A percentile compares a stretch with the other conserved stretches of the same genome.
Conservation (phyloP, 2,888 invertebrate genomes). For the Calephelis perditalis region DNA sequence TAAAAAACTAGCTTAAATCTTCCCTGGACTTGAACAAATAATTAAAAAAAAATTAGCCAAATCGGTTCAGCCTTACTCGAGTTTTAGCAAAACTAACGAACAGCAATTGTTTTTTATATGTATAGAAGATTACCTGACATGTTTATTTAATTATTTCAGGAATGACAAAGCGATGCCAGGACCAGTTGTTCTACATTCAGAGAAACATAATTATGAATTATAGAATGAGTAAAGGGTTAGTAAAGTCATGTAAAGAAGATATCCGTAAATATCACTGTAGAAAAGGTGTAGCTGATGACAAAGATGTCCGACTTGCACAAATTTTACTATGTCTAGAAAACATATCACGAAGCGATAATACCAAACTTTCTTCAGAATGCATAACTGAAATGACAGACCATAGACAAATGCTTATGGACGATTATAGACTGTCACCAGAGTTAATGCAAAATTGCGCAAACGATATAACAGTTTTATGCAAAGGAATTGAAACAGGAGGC, state of each 20-base stretch:
- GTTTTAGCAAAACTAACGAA: too few species aligned
- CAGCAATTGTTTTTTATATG: too few species aligned
- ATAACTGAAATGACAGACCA: conserved; percentile 94
- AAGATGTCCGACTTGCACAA: conserved; percentile 90
- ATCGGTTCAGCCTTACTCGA: too few species aligned
- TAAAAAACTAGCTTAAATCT: too few species aligned
- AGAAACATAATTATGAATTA: conserved; percentile 94
- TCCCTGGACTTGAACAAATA: too few species aligned
- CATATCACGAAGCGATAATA: conserved; percentile 82
- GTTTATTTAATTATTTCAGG: conserved; percentile 40
- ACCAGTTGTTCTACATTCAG: conserved; percentile 90
- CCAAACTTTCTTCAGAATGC: conserved; percentile 87
- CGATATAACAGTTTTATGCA: conserved; percentile 89
- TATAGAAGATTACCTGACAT: too few species aligned
- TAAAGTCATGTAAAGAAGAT: conserved; percentile 92
- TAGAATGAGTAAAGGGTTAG: conserved; percentile 91
- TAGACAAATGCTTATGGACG: conserved; percentile 93
- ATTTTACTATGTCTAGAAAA: conserved; percentile 95
- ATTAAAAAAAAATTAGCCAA: too few species aligned
- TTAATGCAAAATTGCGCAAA: conserved; percentile 91
- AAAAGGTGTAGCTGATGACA: conserved; percentile 88
- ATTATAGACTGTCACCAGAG: conserved; percentile 95
- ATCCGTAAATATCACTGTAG: conserved; percentile 92
- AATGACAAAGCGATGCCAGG: conserved; percentile 85
- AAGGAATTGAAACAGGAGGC: conserved; percentile 86